Base-by-base conservation (phyloP, 2,797 vertebrate species). In the Coregonus sp. region DNA sequence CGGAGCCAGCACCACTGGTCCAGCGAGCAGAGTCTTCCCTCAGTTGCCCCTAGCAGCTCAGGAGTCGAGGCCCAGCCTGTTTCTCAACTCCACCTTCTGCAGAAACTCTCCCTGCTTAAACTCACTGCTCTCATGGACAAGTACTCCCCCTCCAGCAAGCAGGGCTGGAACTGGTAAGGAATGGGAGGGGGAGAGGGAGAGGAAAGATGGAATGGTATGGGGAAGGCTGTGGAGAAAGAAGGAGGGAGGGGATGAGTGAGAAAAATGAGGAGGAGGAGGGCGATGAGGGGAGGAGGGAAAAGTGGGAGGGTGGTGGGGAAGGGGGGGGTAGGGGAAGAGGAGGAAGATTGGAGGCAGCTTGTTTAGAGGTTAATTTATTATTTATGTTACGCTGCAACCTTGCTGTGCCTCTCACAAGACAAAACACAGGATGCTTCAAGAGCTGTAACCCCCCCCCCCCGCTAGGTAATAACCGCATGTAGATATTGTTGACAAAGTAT, bases 81-180 rank as follows among this genome's bases (percentile, higher is more conserved):
- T 12, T 86, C 94, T 67, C 92, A 94, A 83, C 89, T 97, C 76
- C 93, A 92, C 74, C 89, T 88, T 81, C 92, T 95, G 73, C 95
- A 95, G 83, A 96, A 96, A 40, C 91, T 96, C 74, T 93, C 96
- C 0, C 77, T 97, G 85, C 84, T 97, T 79, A 96, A 93, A 70
- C 92, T 97, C 88, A 96, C 96, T 0, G 89, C 95, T 71, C 87
- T 97, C 72, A 97, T 97, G 96, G 96, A 97, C 91, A 96, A 94
- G 86, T 89, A 95, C 80, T 96, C 95, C 0, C 96, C 95, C 0
- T 93, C 92, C 91, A 96, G 95, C 87, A 96, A 94, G 85, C 96
- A 97, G 87, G 95, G 96, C 78, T 97, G 96, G 95, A 96, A 94
- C 90, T 97, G 96, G 96, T 97, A 92, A 95, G 33, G 73, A 29